Evolutionary conservation across 2,888 invertebrate species (phyloP).

Genomic region (Dugesia japonica): DNA sequence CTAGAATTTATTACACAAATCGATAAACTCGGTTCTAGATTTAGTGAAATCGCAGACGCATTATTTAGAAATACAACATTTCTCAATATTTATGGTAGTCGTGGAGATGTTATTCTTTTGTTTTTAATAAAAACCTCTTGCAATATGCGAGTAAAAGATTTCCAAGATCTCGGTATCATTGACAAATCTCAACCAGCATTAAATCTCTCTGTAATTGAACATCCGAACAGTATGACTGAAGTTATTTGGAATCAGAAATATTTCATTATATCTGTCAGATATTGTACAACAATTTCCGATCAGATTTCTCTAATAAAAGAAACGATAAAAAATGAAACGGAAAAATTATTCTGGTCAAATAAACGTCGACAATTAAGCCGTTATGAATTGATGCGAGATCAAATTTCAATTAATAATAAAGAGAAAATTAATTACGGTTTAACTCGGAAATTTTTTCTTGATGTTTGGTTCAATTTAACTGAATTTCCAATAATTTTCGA

Average conservation of each 20-base stretch:
- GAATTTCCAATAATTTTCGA: not conserved
- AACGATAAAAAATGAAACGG: not conserved
- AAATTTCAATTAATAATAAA: not conserved
- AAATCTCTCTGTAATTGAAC: not conserved
- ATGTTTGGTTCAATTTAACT: not conserved
- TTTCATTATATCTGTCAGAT: not conserved
- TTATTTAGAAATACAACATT: not conserved
- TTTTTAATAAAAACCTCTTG: not conserved
- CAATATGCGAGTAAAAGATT: not conserved
- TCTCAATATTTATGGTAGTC: slow-evolving; percentile 1
- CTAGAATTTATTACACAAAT: not conserved
- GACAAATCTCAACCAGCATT: not conserved
- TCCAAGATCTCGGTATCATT: not conserved
- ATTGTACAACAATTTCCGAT: not conserved
- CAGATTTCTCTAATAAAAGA: not conserved
- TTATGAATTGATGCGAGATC: not conserved
- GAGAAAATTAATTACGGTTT: not conserved
- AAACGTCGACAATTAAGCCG: not conserved
- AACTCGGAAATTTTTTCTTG: not conserved
- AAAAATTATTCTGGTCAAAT: not conserved
- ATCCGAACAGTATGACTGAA: not conserved
- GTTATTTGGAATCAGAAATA: not conserved
- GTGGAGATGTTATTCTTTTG: not conserved
- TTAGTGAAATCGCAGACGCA: not conserved
- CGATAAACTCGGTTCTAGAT: not conserved